Evolutionary conservation across 2,113 vertebrate genomes (phyloP).

Genomic region (Octodon degus): DNA sequence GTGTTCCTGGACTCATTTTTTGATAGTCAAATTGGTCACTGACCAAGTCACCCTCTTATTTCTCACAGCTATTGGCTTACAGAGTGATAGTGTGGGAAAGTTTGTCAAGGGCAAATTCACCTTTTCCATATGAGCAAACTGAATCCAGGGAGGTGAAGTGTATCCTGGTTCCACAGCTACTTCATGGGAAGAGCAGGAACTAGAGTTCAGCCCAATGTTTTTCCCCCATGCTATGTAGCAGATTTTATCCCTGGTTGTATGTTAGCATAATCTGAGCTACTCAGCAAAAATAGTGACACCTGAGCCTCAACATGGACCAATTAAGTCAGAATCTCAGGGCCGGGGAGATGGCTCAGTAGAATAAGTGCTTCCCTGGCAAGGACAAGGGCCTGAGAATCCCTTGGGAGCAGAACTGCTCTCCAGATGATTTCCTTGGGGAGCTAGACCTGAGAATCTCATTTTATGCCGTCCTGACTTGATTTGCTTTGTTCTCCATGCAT

Average conservation of each 20-base stretch:
- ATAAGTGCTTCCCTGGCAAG: too few relatives aligned
- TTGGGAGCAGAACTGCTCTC: neutral
- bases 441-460: neutral
- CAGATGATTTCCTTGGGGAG: neutral
- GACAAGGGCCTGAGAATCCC: neutral
- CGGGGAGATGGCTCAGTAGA: too few relatives aligned
- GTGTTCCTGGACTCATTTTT: neutral
- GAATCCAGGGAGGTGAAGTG: neutral
- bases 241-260: neutral
- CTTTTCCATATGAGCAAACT: neutral
- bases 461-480: neutral
- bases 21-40: neutral
- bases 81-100: neutral
- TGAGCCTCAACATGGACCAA: neutral
- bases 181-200: neutral
- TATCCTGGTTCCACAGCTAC: neutral
- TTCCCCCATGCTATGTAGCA: neutral
- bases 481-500: neutral
- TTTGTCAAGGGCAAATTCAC: neutral
- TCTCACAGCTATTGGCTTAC: neutral
- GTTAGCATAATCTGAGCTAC: neutral
- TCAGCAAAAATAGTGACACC: neutral
- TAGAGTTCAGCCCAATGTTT: neutral
- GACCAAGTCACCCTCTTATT: neutral
- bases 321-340: neutral